phyloP scores from a whole-genome alignment of 2,797 vertebrate species.

The Geotrypetes seraphini region DNA sequence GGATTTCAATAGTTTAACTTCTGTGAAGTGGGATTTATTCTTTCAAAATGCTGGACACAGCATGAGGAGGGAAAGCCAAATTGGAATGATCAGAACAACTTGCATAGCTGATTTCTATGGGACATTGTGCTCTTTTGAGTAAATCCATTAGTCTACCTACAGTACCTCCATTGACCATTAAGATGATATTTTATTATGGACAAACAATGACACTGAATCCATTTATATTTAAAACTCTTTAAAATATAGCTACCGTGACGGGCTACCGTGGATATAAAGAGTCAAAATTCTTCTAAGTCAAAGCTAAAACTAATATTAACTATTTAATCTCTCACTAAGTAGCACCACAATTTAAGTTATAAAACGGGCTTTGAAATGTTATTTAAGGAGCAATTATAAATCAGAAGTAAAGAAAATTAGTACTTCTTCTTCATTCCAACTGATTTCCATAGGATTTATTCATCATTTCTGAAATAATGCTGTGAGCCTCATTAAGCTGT shows the following conservation, averaged over 20 bases:
- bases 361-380: constrained; percentile 53
- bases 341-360: constrained; percentile 60
- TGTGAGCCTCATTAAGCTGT: constrained; percentile 54
- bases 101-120: constrained; percentile 52
- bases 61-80: constrained; percentile 65
- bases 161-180: constrained; percentile 71
- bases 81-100: constrained; percentile 51
- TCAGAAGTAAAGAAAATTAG: constrained; percentile 33
- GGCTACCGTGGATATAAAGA: constrained; percentile 53
- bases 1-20: constrained; percentile 88
- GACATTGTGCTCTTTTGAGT: constrained; percentile 57
- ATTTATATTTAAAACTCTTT: constrained; percentile 67
- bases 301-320: constrained; percentile 51
- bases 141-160: constrained; percentile 64
- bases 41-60: constrained; percentile 96
- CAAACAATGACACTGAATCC: constrained; percentile 71
- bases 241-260: constrained; percentile 61
- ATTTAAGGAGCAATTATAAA: constrained; percentile 61
- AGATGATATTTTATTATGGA: constrained; percentile 67
- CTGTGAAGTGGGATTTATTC: constrained; percentile 94
- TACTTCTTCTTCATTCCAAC: constrained; percentile 54
- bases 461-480: constrained; percentile 53
- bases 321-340: constrained; percentile 54
- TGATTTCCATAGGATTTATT: constrained; percentile 49
- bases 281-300: constrained; percentile 51